Conservation (phyloP, 2,888 invertebrate genomes). For the Drosophila subsilvestris region DNA sequence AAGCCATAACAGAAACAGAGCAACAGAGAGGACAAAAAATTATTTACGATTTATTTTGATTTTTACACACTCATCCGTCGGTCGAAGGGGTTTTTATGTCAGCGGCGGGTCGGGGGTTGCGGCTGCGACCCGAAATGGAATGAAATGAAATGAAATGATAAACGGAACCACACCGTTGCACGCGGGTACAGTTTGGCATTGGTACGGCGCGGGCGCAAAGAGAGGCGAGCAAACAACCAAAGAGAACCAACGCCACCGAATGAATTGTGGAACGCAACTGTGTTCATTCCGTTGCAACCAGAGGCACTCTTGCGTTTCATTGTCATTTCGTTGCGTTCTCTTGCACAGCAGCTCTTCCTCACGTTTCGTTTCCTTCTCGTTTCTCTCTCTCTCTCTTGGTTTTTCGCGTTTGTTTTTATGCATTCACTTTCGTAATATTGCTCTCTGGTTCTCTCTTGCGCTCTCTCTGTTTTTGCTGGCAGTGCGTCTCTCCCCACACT, state of each 20-base stretch:
- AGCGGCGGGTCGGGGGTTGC: conserved; percentile 60
- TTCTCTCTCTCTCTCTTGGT: conserved; percentile 1
- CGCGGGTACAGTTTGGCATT: conserved; percentile 68
- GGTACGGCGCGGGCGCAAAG: conserved; percentile 57
- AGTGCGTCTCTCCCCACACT: conserved; percentile 74
- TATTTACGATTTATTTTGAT: conserved; percentile 79
- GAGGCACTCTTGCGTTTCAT: conserved; percentile 48
- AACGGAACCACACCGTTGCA: not conserved
- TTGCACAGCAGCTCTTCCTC: conserved; percentile 22
- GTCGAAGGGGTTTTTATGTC: conserved; percentile 65
- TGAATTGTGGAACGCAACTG: conserved; percentile 69
- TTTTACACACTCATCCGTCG: conserved; percentile 36
- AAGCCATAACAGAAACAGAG: conserved; percentile 3
- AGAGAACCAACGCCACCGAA: conserved; percentile 44
- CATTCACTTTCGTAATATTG: conserved; percentile 69
- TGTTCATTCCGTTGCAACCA: conserved; percentile 45
- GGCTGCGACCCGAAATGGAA: conserved; percentile 43
- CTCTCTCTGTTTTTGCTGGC: conserved; percentile 71
- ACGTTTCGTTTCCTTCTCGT: conserved; percentile 2
- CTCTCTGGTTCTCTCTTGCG: conserved; percentile 15
- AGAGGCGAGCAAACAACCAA: conserved; percentile 17
- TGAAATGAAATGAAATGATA: conserved; percentile 55
- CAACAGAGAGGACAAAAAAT: conserved; percentile 65
- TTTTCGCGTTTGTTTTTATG: conserved; percentile 52
- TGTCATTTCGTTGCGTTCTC: conserved; percentile 44